These are phyloP conservation scores for Trachythela sp. DNA, from an alignment of 64 coral and sea anemone genomes.

Conservation along the genomic window DNA sequence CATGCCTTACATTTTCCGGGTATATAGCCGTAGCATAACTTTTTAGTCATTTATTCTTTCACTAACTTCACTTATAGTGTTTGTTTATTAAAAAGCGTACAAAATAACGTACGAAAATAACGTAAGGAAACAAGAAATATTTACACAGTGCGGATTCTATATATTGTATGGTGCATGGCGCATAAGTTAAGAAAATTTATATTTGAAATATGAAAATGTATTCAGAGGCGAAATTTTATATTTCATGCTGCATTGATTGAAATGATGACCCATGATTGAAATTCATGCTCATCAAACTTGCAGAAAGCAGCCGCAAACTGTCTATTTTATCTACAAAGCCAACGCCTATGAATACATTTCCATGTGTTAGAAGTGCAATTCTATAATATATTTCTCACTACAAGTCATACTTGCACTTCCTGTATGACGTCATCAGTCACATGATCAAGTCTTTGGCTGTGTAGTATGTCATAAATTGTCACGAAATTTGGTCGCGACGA, in stretches of 20 bases:
- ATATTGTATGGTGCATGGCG: not conserved
- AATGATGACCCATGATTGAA: too few species aligned
- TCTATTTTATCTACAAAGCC: too few species aligned
- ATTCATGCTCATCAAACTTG: too few species aligned
- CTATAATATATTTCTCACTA: not conserved
- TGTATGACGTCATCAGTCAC: not conserved
- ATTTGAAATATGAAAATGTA: not conserved
- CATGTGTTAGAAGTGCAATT: too few species aligned
- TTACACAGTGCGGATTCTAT: not conserved
- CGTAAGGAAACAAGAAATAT: not conserved
- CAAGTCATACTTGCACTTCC: constrained; percentile 13
- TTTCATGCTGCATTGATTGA: not conserved
- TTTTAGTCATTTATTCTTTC: too few species aligned
- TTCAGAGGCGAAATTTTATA: not conserved
- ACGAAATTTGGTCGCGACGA: constrained; percentile 9
- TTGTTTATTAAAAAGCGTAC: not conserved
- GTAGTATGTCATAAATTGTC: not conserved
- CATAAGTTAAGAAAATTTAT: not conserved
- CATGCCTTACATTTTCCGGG: too few species aligned
- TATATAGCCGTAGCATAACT: too few species aligned
- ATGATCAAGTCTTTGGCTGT: not conserved
- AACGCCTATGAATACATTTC: too few species aligned
- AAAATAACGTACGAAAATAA: constrained; percentile 1
- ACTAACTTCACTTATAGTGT: too few species aligned
- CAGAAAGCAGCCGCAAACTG: too few species aligned